Percentiles rank a stretch among this genome's conserved stretches.
These are phyloP conservation scores for Sebastes oblongus DNA, from an alignment of 2,797 vertebrate genomes.

Conservation along the genomic window DNA sequence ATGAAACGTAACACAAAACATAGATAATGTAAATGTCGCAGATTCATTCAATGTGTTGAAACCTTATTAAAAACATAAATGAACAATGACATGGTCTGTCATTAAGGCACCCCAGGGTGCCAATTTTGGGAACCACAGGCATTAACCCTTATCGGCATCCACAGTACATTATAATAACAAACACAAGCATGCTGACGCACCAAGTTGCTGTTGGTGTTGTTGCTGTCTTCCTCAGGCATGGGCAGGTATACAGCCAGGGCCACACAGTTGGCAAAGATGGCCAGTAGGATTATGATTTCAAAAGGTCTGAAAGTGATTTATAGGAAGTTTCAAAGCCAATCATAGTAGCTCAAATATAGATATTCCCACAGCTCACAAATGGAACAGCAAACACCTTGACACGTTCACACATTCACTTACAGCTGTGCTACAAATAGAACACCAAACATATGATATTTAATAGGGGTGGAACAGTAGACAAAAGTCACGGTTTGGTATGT, in stretches of 20 bases:
- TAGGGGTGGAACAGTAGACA: too few species aligned
- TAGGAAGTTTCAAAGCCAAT: conserved; percentile 27
- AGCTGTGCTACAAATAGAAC: not conserved
- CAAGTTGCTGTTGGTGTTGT: conserved; percentile 88
- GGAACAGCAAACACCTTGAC: not conserved
- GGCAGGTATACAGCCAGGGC: conserved; percentile 92
- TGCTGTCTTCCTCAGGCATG: conserved; percentile 94
- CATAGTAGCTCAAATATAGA: not conserved
- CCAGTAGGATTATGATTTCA: conserved; percentile 92
- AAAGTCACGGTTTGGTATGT: too few species aligned
- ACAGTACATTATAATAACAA: not conserved
- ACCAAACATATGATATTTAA: not conserved
- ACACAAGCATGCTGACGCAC: conserved; percentile 75
- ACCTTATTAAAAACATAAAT: not conserved
- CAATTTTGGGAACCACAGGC: not conserved
- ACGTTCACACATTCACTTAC: not conserved
- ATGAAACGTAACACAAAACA: not conserved
- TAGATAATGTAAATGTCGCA: not conserved
- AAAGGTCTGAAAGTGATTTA: conserved; percentile 84
- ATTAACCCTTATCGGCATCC: not conserved
- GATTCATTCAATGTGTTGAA: too few species aligned
- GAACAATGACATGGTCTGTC: too few species aligned
- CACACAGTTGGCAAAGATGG: conserved; percentile 88
- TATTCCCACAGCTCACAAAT: not conserved
- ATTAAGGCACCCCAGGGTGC: not conserved